Evolutionary conservation across 2,797 vertebrate genomes (phyloP).

Genomic region (Cyclura pinguis): DNA sequence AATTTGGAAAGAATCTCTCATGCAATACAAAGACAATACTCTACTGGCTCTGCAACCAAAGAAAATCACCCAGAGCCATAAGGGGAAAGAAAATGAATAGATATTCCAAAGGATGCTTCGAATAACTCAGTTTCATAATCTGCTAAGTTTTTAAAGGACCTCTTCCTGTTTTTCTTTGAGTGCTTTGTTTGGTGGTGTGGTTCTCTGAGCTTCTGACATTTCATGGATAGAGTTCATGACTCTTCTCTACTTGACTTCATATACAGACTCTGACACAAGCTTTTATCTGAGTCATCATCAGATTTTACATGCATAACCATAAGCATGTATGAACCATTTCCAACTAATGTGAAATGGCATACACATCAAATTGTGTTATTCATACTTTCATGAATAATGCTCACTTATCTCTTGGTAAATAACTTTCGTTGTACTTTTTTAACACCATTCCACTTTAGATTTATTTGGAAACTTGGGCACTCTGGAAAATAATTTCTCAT

Average conservation of each 20-base stretch:
- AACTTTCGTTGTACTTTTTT: conserved; percentile 35
- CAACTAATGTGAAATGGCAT: conserved; percentile 52
- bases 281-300: conserved; percentile 67
- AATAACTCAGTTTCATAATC: conserved; percentile 44
- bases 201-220: conserved; percentile 53
- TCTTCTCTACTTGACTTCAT: conserved; percentile 62
- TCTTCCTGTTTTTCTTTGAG: neutral
- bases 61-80: neutral
- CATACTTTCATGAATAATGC: conserved; percentile 67
- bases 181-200: neutral
- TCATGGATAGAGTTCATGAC: conserved; percentile 44
- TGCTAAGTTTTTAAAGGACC: conserved; percentile 18
- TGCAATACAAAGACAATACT: neutral
- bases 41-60: neutral
- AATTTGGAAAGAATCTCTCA: neutral
- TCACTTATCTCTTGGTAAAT: conserved; percentile 24
- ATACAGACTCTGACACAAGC: conserved; percentile 67
- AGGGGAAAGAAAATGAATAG: neutral
- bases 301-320: conserved; percentile 60
- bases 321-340: conserved; percentile 45
- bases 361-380: conserved; percentile 63
- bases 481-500: neutral
- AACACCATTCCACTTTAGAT: conserved; percentile 35
- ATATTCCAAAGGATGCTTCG: conserved; percentile 18
- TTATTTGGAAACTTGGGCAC: conserved; percentile 16